Evolutionary conservation across 1,140 invertebrate species (phyloP).

Genomic region (honey bee (Apis mellifera)): DNA sequence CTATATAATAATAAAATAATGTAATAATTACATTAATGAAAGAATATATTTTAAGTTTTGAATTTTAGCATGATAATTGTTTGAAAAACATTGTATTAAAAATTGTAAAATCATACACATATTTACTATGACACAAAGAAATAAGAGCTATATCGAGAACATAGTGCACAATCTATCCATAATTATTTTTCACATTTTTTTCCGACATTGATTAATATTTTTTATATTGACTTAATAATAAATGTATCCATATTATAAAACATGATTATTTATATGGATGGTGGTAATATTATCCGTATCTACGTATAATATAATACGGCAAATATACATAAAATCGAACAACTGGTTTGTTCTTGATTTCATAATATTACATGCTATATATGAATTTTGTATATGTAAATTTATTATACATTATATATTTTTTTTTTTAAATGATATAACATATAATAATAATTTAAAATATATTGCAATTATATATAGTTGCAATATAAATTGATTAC

Average conservation of each 20-base stretch:
- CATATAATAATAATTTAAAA: background rate
- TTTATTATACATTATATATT: background rate
- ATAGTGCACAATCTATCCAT: background rate
- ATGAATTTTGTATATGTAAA: background rate
- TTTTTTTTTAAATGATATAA: background rate
- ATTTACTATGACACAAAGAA: background rate
- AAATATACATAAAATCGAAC: conserved; percentile 1
- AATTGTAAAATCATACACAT: background rate
- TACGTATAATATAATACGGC: background rate
- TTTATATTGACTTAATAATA: conserved; percentile 19
- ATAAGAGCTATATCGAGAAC: background rate
- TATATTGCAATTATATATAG: background rate
- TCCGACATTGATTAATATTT: conserved; percentile 12
- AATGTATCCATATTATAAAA: conserved; percentile 9
- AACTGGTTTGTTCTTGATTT: conserved; percentile 18
- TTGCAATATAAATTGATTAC: background rate
- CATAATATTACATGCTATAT: conserved; percentile 14
- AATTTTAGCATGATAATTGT: background rate
- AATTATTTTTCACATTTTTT: conserved; percentile 37
- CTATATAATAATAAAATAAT: no score
- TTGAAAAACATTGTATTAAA: background rate
- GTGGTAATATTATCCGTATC: conserved; percentile 16
- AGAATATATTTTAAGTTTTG: background rate
- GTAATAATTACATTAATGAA: no score
- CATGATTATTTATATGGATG: conserved; percentile 7